Evolutionary conservation across 2,797 vertebrate genomes (phyloP).

Genomic region (Antrozous pallidus): DNA sequence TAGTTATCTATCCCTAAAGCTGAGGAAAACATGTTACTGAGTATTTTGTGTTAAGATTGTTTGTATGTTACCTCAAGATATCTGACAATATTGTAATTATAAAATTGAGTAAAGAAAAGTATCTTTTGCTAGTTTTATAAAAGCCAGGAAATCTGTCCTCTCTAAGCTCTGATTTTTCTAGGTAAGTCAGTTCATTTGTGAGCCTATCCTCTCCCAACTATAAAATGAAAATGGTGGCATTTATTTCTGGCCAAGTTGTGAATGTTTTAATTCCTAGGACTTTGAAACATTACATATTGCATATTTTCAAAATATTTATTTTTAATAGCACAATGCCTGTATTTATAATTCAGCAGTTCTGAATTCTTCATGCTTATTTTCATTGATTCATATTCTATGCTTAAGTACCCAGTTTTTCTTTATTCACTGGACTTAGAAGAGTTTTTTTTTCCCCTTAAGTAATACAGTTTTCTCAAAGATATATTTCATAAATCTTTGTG

Average conservation of each 20-base stretch:
- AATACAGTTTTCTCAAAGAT: constrained; percentile 53
- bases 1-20: background rate
- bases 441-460: constrained; percentile 12
- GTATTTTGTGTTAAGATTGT: background rate
- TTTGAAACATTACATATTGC: constrained; percentile 25
- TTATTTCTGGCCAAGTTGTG: background rate
- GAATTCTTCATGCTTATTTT: constrained; percentile 33
- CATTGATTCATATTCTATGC: constrained; percentile 60
- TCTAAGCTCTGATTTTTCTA: background rate
- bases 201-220: background rate
- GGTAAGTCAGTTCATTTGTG: background rate
- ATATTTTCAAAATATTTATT: constrained; percentile 53
- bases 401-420: constrained; percentile 40
- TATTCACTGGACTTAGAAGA: constrained; percentile 54
- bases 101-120: background rate
- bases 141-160: background rate
- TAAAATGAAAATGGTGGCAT: constrained; percentile 6
- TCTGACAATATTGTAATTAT: background rate
- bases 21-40: background rate
- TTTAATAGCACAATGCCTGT: constrained; percentile 42
- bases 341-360: constrained; percentile 44
- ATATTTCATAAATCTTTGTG: constrained; percentile 49
- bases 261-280: constrained; percentile 20
- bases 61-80: background rate
- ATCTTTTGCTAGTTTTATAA: background rate